These are phyloP conservation scores for Dryomyza anilis DNA, from an alignment of 2,888 invertebrate species.

Conservation along the genomic window DNA sequence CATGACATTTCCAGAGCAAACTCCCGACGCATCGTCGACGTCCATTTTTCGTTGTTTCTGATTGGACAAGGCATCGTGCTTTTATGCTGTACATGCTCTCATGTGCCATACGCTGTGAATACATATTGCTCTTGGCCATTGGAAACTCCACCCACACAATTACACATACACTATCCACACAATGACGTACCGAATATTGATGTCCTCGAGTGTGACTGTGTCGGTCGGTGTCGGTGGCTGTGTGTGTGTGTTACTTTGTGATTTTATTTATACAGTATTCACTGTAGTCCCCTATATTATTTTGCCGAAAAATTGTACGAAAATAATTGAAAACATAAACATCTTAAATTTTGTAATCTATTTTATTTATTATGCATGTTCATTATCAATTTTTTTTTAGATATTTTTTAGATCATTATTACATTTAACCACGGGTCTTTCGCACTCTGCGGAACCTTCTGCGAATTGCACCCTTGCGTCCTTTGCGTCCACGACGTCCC, in stretches of 20 bases:
- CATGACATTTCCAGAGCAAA: neutral
- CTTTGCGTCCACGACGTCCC: neutral
- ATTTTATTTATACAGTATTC: too few species aligned
- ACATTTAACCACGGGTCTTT: too few species aligned
- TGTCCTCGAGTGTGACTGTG: neutral
- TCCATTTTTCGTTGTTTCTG: slow-evolving; percentile 23
- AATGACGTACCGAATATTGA: slow-evolving; percentile 4
- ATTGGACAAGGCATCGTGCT: slow-evolving; percentile 13
- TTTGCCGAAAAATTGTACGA: too few species aligned
- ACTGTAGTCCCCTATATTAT: too few species aligned
- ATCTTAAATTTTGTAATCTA: too few species aligned
- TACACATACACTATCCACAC: slow-evolving; percentile 5
- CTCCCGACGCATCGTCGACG: slow-evolving; percentile 15
- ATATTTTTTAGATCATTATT: too few species aligned
- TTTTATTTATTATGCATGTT: too few species aligned
- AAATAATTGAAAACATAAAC: too few species aligned
- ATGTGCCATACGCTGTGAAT: slow-evolving; percentile 1
- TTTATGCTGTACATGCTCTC: slow-evolving; percentile 9
- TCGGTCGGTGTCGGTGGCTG: neutral
- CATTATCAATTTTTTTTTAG: too few species aligned
- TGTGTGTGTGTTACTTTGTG: too few species aligned
- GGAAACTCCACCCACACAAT: slow-evolving; percentile 42
- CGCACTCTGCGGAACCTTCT: too few species aligned
- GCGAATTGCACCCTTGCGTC: too few species aligned
- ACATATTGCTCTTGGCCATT: slow-evolving; percentile 38